Evolutionary conservation across 1,140 invertebrate genomes (phyloP), one percentile per base, ranked within the genome.

Genomic region (Oppia nitens): DNA sequence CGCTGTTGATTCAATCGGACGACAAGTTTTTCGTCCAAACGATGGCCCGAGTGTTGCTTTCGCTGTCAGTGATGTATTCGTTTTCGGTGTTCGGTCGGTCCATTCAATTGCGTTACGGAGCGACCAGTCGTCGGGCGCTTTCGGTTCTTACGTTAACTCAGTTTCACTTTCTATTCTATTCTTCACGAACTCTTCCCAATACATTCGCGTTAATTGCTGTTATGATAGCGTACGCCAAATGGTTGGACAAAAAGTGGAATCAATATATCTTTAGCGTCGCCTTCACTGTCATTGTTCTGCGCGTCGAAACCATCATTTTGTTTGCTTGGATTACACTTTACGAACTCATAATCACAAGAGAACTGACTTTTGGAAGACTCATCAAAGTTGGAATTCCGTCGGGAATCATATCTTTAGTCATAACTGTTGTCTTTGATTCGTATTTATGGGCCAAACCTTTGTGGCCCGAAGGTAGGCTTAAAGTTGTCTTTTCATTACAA

Each of bases 81-180:
- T 85, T 94, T 68, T 77, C 79, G 59, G 73, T 80, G 29, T 83
- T 93, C 60, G 77, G 79, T 61, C 57, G 59, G 50, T 65, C 67
- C 20, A 63, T 76, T 14, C 54, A 55, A 26, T 53, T 80, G 65
- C 73, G 82, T 50, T 94, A 90, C 76, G 91, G 92, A 21, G 68
- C 70, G 29, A 76, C 79, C 60, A 82, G 87, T 69, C 75, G 82
- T 20, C 78, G 78, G 63, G 94, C 90, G 87, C 83, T 90, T 63
- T 77, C 87, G 32, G 67, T 83, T 3, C 80, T 98, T 48, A 91
- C 85, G 26, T 77, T 84, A 24, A 83, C 88, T 12, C 95, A 98
- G 69, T 98, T 95, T 74, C 95, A 98, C 74, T 94, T 97, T 67
- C 83, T 97, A 77, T 98, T 92, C 70, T 99, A 99, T 71, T 77